Evolutionary conservation across 2,113 vertebrate species (phyloP), one percentile per base, ranked within the genome.

Genomic region (Noctilio leporinus): DNA sequence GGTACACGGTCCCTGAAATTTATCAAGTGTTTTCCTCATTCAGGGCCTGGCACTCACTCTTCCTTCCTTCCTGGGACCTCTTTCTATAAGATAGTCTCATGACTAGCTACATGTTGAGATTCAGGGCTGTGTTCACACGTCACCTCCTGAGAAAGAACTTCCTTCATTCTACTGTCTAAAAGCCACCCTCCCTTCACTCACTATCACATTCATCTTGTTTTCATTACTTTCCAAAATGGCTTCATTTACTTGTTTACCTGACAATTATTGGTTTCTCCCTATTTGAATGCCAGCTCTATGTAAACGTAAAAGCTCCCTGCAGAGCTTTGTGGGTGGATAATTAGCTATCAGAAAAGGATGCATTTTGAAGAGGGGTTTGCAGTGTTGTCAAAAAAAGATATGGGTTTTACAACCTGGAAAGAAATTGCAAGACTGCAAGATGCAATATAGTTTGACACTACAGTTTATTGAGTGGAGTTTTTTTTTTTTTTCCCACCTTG

Each of bases 391-490:
- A 59, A 86, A 85, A 85, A 10, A 59, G 86, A n/a, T 90, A 20
- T 70, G 73, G 35, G n/a, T 89, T 69, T 51, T 53, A 53, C 15
- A 85, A 19, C 53, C 53, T 83, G 77, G 14, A 89, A 72, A 75
- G 35, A 80, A 92, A 83, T 73, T 80, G 38, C 30, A 76, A 96
- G 45, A 47, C 69, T 69, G n/a, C 26, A 87, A 80, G n/a, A 90
- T 85, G 47, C 49, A 67, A 65, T 93, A 14, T 51, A 86, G 82
- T 95, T 93, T 95, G 89, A 97, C 81, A 53, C 33, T 75, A 49
- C 28, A 93, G 57, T 92, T 96, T 95, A 85, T 67, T 89, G 51
- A 89, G 57, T 62, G 49, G 35, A 69, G n/a, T 14, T 43, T 53
- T 83, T 78, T 22, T 14, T 43, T 53, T 83, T 78, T 22, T 20